Base-by-base conservation (phyloP, 2,113 vertebrate genomes). In the Leiothrix lutea region DNA sequence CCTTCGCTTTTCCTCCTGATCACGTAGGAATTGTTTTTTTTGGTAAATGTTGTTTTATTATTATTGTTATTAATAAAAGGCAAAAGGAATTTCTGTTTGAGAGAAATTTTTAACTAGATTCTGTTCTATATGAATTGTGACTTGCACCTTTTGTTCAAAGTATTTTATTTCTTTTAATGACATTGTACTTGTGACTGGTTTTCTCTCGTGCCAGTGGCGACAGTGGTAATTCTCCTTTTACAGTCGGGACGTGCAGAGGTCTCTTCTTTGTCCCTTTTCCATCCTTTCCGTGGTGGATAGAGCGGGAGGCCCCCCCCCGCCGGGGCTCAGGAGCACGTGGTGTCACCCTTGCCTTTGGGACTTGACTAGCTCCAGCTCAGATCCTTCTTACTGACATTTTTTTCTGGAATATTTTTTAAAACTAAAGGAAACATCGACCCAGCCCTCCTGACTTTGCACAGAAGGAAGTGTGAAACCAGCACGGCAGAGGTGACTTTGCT, bases 21-120 rank as follows among this genome's bases (percentile, higher is more conserved):
- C 98, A 97, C 75, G 98, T 98, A 98, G 98, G 98, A 98, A 98
- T 95, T 97, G 92, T 40, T 40, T 92, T 98, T 98, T 94, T 92
- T 87, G 88, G 92, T 98, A 98, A 98, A 97, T 98, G 97, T 97
- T 97, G 97, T 97, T 97, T 96, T 97, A 97, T 98, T 98, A 94
- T 97, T 98, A 93, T 97, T 97, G 92, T 97, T 97, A 91, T 94
- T 97, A 97, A 98, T 97, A 97, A 98, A 97, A 96, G 94, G 94
- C 96, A 86, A 97, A 96, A 95, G 85, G 97, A 93, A 95, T 88
- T 97, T 96, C 96, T 96, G 97, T 97, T 97, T 96, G 94, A 98
- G 97, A 97, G 96, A 96, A 96, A 95, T 97, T 97, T 97, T 97
- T 97, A 97, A 95, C 94, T 95, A 96, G 97, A 95, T 96, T 97